phyloP scores from a whole-genome alignment of 2,113 vertebrate species.

The Onychorhynchus coronatus region DNA sequence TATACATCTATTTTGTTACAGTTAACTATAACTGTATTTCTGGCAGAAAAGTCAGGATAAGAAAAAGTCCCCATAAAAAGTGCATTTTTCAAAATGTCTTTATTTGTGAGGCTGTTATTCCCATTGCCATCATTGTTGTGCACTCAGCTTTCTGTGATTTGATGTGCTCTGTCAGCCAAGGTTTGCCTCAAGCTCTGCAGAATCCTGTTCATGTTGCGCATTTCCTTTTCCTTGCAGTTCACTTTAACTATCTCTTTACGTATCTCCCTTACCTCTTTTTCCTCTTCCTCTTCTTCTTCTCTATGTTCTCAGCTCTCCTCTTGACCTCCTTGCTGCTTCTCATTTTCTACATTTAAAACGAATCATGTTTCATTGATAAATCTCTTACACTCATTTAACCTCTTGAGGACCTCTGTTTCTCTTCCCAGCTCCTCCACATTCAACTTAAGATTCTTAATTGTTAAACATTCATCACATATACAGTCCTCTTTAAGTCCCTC shows the following conservation, averaged over 20 bases:
- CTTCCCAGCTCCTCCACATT: not conserved
- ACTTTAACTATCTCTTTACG: not conserved
- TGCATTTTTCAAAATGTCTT: not conserved
- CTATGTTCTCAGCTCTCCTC: not conserved
- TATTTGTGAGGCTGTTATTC: not conserved
- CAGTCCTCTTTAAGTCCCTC: not conserved
- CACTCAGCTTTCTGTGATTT: not conserved
- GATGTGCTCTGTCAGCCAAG: not conserved
- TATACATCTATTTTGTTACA: not conserved
- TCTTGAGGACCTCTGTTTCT: not conserved
- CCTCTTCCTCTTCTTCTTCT: not conserved
- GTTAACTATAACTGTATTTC: not conserved
- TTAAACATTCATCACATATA: not conserved
- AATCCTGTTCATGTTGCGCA: not conserved
- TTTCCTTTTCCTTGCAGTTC: not conserved
- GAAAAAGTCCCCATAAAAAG: not conserved
- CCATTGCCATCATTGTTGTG: not conserved
- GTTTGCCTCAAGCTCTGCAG: not conserved
- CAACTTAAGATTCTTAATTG: conserved; percentile 3
- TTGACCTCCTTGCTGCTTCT: not conserved
- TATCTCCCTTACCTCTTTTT: not conserved
- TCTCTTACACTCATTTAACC: not conserved
- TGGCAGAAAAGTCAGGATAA: not conserved
- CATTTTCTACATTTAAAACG: not conserved
- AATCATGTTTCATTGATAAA: conserved; percentile 8